Conservation (phyloP, 2,797 vertebrate genomes). For the Neoniphon sammara region DNA sequence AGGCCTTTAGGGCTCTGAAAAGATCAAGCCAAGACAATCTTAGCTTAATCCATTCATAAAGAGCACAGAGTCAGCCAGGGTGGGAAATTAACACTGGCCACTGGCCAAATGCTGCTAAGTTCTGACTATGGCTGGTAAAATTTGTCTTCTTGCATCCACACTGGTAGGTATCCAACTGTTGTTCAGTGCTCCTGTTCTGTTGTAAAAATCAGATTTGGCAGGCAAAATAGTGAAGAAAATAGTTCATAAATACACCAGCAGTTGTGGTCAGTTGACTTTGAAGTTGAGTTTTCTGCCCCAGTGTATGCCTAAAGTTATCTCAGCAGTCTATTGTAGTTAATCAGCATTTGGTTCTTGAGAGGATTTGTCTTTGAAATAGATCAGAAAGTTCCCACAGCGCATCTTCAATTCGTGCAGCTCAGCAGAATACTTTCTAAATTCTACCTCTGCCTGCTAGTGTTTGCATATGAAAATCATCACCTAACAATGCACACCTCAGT, state of each 20-base stretch:
- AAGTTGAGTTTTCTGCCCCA: constrained; percentile 2
- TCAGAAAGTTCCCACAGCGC: constrained; percentile 27
- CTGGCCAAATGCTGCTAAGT: too few relatives aligned
- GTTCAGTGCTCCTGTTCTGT: too few relatives aligned
- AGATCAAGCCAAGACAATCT: constrained; percentile 3
- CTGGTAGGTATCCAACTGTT: too few relatives aligned
- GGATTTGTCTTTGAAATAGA: constrained; percentile 19
- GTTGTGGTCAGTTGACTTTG: neutral
- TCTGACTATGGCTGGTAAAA: too few relatives aligned
- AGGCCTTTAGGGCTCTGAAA: neutral
- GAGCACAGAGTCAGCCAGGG: neutral
- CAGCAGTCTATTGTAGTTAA: neutral
- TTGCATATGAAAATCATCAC: constrained; percentile 23
- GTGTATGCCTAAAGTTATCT: neutral
- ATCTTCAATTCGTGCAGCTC: constrained; percentile 22
- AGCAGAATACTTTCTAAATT: constrained; percentile 9
- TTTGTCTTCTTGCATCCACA: too few relatives aligned
- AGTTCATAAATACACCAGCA: constrained; percentile 18
- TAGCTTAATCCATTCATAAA: neutral
- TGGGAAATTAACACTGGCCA: too few relatives aligned
- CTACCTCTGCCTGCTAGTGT: neutral
- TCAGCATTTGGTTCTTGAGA: neutral
- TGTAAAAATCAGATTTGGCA: too few relatives aligned
- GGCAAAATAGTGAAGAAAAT: neutral
- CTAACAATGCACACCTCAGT: constrained; percentile 11